Evolutionary conservation across 2,888 invertebrate species (phyloP).

Genomic region (Drosophila siamana): DNA sequence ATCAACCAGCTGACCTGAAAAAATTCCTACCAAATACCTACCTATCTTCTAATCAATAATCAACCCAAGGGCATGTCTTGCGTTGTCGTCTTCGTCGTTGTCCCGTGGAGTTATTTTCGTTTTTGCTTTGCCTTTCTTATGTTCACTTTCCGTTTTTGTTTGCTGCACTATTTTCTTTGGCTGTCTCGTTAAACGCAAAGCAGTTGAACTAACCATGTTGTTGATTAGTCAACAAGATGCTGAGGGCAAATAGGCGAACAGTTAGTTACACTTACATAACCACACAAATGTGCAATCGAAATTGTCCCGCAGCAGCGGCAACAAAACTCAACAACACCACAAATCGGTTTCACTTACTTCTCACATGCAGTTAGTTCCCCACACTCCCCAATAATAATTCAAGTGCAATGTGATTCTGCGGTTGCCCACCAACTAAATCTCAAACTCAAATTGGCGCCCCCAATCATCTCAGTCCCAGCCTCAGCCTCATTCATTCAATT

Average conservation of each 20-base stretch:
- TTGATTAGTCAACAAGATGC: not conserved
- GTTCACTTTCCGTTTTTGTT: conserved; percentile 38
- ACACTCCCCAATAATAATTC: not conserved
- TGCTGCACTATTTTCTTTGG: conserved; percentile 24
- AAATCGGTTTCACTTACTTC: conserved; percentile 6
- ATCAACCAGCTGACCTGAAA: conserved; percentile 18
- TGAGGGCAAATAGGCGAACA: not conserved
- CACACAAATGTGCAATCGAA: conserved; percentile 1
- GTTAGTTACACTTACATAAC: not conserved
- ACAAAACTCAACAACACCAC: not conserved
- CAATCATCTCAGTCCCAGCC: conserved; percentile 19
- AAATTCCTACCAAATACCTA: conserved; percentile 23
- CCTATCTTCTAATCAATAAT: conserved; percentile 24
- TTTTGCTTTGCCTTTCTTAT: conserved; percentile 29
- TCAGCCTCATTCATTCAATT: conserved; percentile 24
- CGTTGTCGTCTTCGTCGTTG: conserved; percentile 27
- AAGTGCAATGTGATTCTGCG: conserved; percentile 23
- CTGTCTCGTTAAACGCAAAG: conserved; percentile 7
- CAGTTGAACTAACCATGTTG: conserved; percentile 1
- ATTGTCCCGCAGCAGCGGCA: not conserved
- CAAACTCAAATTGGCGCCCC: conserved; percentile 13
- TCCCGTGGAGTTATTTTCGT: conserved; percentile 25
- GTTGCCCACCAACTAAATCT: conserved; percentile 11
- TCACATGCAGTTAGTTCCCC: not conserved
- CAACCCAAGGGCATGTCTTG: conserved; percentile 47